Conservation (phyloP, 2,888 invertebrate species). For the Calliphora vomitoria region DNA sequence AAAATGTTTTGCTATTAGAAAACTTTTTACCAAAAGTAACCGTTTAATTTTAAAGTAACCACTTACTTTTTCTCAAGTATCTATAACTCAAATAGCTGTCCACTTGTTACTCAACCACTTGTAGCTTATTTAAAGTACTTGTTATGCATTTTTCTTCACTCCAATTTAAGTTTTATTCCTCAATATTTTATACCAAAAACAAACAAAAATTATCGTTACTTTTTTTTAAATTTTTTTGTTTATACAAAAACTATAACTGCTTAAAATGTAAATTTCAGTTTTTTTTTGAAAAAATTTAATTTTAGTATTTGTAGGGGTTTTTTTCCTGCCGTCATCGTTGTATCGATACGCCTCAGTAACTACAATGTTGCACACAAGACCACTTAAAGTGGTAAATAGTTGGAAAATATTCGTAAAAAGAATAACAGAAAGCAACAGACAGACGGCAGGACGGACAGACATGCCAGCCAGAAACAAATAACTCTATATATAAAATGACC, state of each 20-base stretch:
- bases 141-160: conserved; percentile 45
- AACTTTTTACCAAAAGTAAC: conserved; percentile 20
- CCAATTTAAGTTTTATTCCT: conserved; percentile 49
- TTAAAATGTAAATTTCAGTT: conserved; percentile 65
- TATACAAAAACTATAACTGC: conserved; percentile 43
- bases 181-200: conserved; percentile 38
- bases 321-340: conserved; percentile 37
- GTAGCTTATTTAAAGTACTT: conserved; percentile 27
- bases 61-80: no score
- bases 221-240: neutral
- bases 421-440: conserved; percentile 40
- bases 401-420: conserved; percentile 56
- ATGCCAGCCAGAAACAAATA: neutral
- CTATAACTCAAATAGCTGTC: no score
- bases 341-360: conserved; percentile 69
- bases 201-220: neutral
- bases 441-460: conserved; percentile 13
- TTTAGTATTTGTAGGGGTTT: conserved; percentile 41
- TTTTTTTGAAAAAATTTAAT: conserved; percentile 5
- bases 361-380: conserved; percentile 70
- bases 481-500: conserved; percentile 49
- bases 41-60: conserved; percentile 1
- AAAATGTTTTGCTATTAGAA: no score
- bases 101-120: conserved; percentile 45
- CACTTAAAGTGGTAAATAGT: conserved; percentile 70